Conservation (phyloP, 2,888 invertebrate species). For the Aphodius granarius region DNA sequence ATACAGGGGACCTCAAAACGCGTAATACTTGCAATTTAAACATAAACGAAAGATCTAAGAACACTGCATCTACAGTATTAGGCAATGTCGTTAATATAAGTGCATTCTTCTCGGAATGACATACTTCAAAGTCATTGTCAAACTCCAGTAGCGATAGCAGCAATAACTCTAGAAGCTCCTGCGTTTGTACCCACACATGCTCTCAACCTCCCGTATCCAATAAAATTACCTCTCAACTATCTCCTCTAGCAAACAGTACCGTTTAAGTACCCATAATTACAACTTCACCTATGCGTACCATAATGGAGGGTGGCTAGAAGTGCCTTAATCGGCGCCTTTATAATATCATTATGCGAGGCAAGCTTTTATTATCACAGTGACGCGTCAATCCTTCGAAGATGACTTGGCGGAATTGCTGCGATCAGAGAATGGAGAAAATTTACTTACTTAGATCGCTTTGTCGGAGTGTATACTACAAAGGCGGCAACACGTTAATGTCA, state of each 20-base stretch:
- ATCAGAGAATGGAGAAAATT: background rate
- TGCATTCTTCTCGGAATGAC: too few species aligned
- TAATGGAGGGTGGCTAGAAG: background rate
- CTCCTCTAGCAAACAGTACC: background rate
- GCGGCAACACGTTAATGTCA: background rate
- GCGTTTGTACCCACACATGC: background rate
- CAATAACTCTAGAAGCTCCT: too few species aligned
- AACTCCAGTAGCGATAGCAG: background rate
- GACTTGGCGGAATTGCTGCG: background rate
- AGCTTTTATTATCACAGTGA: background rate
- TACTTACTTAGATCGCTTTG: background rate
- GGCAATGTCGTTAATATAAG: too few species aligned
- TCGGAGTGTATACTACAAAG: background rate
- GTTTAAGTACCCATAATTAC: background rate
- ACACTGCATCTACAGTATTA: too few species aligned
- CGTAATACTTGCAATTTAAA: too few species aligned
- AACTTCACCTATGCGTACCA: background rate
- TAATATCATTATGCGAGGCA: background rate
- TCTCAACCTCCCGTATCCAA: background rate
- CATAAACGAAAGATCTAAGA: too few species aligned
- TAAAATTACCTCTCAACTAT: background rate
- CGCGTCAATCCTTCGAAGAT: background rate
- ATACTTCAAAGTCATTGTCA: too few species aligned
- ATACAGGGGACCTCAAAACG: too few species aligned
- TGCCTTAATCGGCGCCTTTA: background rate